These are phyloP conservation scores for Cistogaster globosa DNA, from an alignment of 2,888 invertebrate genomes.

Conservation along the genomic window DNA sequence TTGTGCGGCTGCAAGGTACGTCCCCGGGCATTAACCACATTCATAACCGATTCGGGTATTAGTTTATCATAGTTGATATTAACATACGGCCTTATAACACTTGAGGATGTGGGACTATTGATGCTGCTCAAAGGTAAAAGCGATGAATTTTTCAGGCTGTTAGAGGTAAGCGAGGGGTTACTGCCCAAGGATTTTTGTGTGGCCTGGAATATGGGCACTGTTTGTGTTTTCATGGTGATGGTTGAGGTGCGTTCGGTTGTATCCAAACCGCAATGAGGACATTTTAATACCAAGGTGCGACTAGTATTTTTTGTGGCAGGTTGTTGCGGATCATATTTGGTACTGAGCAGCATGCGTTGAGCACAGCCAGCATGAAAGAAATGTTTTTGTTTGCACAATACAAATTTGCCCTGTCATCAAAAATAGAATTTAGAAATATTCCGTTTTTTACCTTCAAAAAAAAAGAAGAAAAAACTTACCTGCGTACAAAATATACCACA, in stretches of 20 bases:
- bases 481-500: conserved; percentile 96
- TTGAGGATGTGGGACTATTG: conserved; percentile 23
- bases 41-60: conserved; percentile 82
- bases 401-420: conserved; percentile 88
- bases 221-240: conserved; percentile 86
- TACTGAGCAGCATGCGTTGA: conserved; percentile 81
- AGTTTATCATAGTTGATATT: conserved; percentile 80
- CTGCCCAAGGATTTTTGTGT: conserved; percentile 80
- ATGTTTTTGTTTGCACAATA: conserved; percentile 90
- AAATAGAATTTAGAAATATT: background rate
- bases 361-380: conserved; percentile 93
- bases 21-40: conserved; percentile 77
- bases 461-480: conserved; percentile 83
- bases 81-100: conserved; percentile 70
- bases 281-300: conserved; percentile 83
- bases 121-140: conserved; percentile 41
- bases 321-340: conserved; percentile 83
- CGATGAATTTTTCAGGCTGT: conserved; percentile 17
- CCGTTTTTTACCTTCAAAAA: background rate
- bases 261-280: conserved; percentile 89
- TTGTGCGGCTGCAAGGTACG: conserved; percentile 72
- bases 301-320: conserved; percentile 79
- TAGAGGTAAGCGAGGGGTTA: background rate
- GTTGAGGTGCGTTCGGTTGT: conserved; percentile 84
- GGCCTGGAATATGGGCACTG: conserved; percentile 86